Evolutionary conservation across 2,888 invertebrate genomes (phyloP), one percentile per base, ranked within the genome.

Genomic region (Nyleta sp.): DNA sequence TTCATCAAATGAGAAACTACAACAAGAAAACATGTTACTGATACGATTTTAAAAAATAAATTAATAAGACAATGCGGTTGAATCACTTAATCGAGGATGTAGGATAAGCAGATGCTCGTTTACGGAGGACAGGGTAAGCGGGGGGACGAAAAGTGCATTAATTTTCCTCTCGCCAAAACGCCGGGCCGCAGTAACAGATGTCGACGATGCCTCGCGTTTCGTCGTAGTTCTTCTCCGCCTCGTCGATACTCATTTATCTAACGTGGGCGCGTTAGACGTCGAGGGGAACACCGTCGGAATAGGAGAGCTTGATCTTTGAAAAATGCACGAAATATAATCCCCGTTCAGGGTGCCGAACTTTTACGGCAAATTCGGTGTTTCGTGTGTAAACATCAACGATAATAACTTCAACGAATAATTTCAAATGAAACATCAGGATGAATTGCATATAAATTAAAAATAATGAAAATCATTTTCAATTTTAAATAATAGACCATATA

Each of bases 31-130:
- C n/a, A n/a, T n/a, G n/a, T n/a, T n/a, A n/a, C n/a, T n/a, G n/a
- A n/a, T n/a, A n/a, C n/a, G n/a, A n/a, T n/a, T n/a, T n/a, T n/a
- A n/a, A 33, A 15, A 55, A 15, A 70, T 60, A 48, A 20, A 55
- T 15, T 13, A 22, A 13, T 35, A 62, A 68, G 64, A 70, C 70
- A 70, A 64, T 70, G 50, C 35, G 38, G 15, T 40, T 18, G 46
- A 65, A 55, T 38, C 57, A 15, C 52, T 64, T 57, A 52, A 46
- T 74, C 68, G 55, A 40, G 62, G 18, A 42, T 57, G 42, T 13
- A 46, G 70, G 65, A 71, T 76, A 76, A 70, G 70, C 76, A 76
- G 71, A 76, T 76, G 76, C 76, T 65, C 57, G 70, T 64, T 53
- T 42, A 31, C 33, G 53, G 31, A 17, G 38, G 38, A 42, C 52